These are phyloP conservation scores for Pleuronectes platessa DNA, from an alignment of 2,113 vertebrate species.

Conservation along the genomic window DNA sequence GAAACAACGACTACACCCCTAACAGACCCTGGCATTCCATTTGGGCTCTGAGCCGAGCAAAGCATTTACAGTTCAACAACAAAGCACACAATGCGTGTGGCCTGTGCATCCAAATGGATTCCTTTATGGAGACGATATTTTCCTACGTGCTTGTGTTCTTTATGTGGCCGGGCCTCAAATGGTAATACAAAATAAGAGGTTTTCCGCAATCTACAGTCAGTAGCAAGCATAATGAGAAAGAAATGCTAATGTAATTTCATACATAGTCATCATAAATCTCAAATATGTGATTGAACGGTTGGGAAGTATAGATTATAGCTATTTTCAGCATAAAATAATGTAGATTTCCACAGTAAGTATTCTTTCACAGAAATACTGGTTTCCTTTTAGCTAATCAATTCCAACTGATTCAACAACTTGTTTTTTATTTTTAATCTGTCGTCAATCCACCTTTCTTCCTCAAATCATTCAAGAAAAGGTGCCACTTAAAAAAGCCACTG, in stretches of 20 bases:
- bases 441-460: background rate
- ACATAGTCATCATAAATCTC: too few species aligned
- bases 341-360: background rate
- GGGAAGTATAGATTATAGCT: too few species aligned
- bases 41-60: slow-evolving; percentile 55
- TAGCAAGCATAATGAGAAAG: background rate
- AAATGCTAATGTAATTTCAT: background rate
- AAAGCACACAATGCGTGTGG: slow-evolving; percentile 40
- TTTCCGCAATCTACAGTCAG: background rate
- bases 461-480: background rate
- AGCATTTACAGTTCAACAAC: slow-evolving; percentile 70
- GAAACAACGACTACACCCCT: slow-evolving; percentile 74
- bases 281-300: too few species aligned
- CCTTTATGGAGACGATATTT: slow-evolving; percentile 19
- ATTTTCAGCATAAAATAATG: too few species aligned
- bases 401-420: background rate
- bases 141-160: background rate
- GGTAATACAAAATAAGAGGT: background rate
- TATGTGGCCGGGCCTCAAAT: background rate
- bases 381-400: background rate
- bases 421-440: background rate
- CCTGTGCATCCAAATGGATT: slow-evolving; percentile 39
- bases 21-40: slow-evolving; percentile 74
- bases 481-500: background rate
- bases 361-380: background rate